Base-by-base conservation (phyloP, 2,797 vertebrate genomes). In the Hydrophis major region DNA sequence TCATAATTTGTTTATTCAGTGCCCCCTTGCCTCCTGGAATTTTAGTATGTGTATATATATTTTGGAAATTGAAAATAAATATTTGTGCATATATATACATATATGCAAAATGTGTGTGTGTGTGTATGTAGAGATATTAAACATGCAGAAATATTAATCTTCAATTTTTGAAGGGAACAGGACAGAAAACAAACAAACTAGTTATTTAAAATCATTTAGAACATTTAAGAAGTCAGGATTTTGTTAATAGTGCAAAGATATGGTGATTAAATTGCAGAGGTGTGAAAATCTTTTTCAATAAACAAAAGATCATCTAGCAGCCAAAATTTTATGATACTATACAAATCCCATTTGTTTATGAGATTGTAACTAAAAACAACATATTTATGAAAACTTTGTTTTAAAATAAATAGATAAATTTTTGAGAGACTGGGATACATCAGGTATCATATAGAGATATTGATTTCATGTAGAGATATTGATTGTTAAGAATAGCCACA, bases 1-100 rank as follows among this genome's bases (percentile, higher is more conserved):
- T 92, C 32, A 93, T 91, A 10, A 93, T 60, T 94, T 92, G 22
- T 94, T 57, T 91, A 50, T 59, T 93, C 22, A 57, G 6, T 55
- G 12, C 14, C 25, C 5, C n/a, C 6, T 3, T 32, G 50, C 3
- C 78, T 22, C 32, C 5, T 57, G 53, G 37, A 32, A 92, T 8
- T 69, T 88, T 88, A 78, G 32, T 53, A 8, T 27, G 8, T 20
- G 57, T 22, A 59, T 59, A 20, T 59, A 59, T 59, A 59, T 59
- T 2, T 59, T 59, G 57, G 18, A 59, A 20, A 59, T 59, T 20
- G 57, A 59, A 59, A 1, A 59, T 59, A 59, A 57, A 16, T 57
- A 57, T 57, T 57, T 25, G 6, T 60, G 50, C 50, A 53, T 53
- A 53, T 53, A 10, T 53, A 53, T 53, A 53, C 50, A 53, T 53